A percentile compares a stretch with the other conserved stretches of the same genome.
phyloP scores from a whole-genome alignment of 2,113 vertebrate genomes.

The Rhinolophus sinicus region DNA sequence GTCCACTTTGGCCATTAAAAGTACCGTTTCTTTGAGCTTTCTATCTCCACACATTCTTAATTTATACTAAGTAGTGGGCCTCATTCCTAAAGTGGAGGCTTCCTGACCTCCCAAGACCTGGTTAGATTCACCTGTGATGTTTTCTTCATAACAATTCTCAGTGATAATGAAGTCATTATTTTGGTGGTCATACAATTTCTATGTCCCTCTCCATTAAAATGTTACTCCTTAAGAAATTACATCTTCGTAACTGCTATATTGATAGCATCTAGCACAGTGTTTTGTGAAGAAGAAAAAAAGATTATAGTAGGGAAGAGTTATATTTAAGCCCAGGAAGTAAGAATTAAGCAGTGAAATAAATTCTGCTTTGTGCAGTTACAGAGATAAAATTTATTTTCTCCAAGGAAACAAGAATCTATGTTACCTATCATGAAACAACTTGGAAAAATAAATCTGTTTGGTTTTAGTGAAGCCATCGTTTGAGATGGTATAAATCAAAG shows the following conservation, averaged over 20 bases:
- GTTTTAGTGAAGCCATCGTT: conserved; percentile 80
- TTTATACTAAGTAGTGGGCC: not conserved
- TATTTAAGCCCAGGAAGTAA: conserved; percentile 2
- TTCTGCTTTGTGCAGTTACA: conserved; percentile 31
- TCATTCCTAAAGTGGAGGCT: not conserved
- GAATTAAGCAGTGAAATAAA: conserved; percentile 17
- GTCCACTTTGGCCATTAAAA: not conserved
- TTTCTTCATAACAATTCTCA: not conserved
- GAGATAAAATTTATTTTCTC: conserved; percentile 57
- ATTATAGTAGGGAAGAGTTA: not conserved
- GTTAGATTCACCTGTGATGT: not conserved
- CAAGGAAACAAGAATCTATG: conserved; percentile 59
- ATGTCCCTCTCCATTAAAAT: conserved; percentile 31
- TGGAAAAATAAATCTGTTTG: conserved; percentile 80
- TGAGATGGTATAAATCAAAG: conserved; percentile 76
- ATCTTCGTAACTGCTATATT: not conserved
- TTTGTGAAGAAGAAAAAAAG: conserved; percentile 1
- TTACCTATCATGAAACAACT: conserved; percentile 78
- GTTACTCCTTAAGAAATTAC: not conserved
- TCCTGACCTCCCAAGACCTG: not conserved
- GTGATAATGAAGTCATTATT: conserved; percentile 7
- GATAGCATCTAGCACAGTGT: not conserved
- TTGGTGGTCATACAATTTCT: not conserved
- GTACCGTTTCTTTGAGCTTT: not conserved
- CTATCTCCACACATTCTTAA: not conserved